phyloP scores from a whole-genome alignment of 2,797 vertebrate genomes.

The Lindbergichthys nudifrons region DNA sequence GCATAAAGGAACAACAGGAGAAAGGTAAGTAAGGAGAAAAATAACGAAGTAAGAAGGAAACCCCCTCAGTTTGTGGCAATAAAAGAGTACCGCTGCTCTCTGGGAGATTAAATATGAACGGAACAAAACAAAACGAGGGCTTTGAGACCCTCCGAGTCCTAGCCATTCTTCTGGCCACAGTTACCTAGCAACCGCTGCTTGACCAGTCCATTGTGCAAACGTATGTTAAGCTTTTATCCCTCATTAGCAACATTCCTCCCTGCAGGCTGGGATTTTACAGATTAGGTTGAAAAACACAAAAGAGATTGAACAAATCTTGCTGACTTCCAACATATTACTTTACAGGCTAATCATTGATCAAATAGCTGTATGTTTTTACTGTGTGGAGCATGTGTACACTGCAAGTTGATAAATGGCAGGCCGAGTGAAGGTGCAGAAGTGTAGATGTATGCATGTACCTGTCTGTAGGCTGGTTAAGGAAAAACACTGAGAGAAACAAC shows the following conservation, averaged over 20 bases:
- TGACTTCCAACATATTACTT: conserved; percentile 88
- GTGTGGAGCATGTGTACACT: conserved; percentile 68
- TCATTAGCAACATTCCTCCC: conserved; percentile 85
- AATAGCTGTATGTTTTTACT: conserved; percentile 76
- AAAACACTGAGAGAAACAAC: conserved; percentile 7
- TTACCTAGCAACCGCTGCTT: conserved; percentile 89
- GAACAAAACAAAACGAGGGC: conserved; percentile 88
- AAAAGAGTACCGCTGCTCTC: conserved; percentile 82
- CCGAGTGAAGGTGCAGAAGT: conserved; percentile 45
- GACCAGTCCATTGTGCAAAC: conserved; percentile 87
- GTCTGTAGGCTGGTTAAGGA: conserved; percentile 27
- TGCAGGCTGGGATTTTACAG: conserved; percentile 88
- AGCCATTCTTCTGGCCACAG: conserved; percentile 85
- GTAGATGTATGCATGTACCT: conserved; percentile 29
- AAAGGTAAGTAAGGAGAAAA: conserved; percentile 65
- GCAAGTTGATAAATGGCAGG: conserved; percentile 68
- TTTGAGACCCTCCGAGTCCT: conserved; percentile 84
- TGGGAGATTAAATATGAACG: conserved; percentile 89
- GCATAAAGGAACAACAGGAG: conserved; percentile 41
- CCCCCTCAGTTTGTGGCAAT: conserved; percentile 79
- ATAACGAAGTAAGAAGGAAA: conserved; percentile 78
- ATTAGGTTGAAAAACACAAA: conserved; percentile 87
- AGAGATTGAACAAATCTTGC: conserved; percentile 83
- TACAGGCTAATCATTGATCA: conserved; percentile 83
- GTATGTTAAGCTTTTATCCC: conserved; percentile 87